A percentile compares a stretch with the other conserved stretches of the same genome.
Conservation (phyloP, 2,113 vertebrate genomes). For the mouse (Mus musculus) region GRCm39 chr2:167181501-167182000, state of each 20-base stretch:
- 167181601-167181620: background rate
- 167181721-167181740: background rate
- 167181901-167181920: background rate
- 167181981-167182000: background rate
- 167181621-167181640: background rate
- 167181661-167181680: background rate
- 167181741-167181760: background rate
- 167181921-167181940: background rate
- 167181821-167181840: background rate
- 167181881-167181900: background rate
- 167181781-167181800: background rate
- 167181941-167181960: background rate
- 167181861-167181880: background rate
- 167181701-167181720: background rate
- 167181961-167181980: background rate
- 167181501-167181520: background rate
- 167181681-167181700: background rate
- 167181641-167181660: background rate
- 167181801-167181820: background rate
- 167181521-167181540: background rate
- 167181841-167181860: background rate
- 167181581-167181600: background rate
- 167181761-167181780: background rate
- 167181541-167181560: background rate
- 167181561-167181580: no score